Conservation (phyloP, 23 tunicate species). For the Aplidium turbinatum region DNA sequence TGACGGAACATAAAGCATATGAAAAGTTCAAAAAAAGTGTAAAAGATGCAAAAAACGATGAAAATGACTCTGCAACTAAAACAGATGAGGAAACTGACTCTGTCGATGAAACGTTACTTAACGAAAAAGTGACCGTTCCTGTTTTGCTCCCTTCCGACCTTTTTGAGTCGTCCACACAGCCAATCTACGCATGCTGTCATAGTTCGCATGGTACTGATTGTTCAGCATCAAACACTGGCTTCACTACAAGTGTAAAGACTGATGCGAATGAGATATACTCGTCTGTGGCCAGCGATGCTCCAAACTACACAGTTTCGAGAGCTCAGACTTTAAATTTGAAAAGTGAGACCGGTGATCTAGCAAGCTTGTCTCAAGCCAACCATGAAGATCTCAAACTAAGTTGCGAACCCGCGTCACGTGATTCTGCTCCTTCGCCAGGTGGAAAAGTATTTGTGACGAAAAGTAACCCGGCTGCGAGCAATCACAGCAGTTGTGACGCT, state of each 20-base stretch:
- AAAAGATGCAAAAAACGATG: background rate
- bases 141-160: background rate
- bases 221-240: too few species aligned
- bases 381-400: too few species aligned
- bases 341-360: too few species aligned
- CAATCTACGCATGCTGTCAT: background rate
- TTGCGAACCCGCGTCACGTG: too few species aligned
- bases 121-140: background rate
- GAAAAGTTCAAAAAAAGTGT: background rate
- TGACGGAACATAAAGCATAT: conserved; percentile 26
- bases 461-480: conserved; percentile 2
- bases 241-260: too few species aligned
- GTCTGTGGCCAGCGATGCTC: too few species aligned
- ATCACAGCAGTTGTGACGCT: background rate
- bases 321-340: too few species aligned
- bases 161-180: background rate
- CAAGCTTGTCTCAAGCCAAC: too few species aligned
- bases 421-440: too few species aligned
- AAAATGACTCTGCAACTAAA: background rate
- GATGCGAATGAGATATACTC: too few species aligned
- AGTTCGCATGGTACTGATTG: background rate
- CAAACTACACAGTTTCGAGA: too few species aligned
- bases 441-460: too few species aligned
- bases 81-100: background rate
- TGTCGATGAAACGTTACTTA: background rate